phyloP scores from a whole-genome alignment of 2,888 invertebrate genomes.

The Himalopsyche japonica region DNA sequence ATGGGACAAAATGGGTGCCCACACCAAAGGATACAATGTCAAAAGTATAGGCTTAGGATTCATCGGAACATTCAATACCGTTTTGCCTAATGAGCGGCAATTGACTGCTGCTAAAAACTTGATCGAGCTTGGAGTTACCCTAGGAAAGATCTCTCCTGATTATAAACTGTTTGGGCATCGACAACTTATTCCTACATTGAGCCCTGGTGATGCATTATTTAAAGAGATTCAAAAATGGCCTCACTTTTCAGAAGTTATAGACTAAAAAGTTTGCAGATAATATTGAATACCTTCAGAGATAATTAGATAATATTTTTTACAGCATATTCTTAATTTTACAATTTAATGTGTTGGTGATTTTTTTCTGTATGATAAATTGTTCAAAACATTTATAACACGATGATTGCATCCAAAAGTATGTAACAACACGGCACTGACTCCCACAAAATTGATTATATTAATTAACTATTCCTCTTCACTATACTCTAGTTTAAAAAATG shows the following conservation, averaged over 20 bases:
- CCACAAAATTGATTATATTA: too few relatives aligned
- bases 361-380: too few relatives aligned
- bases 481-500: too few relatives aligned
- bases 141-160: constrained; percentile 63
- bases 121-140: constrained; percentile 64
- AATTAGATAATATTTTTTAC: too few relatives aligned
- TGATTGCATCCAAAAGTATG: too few relatives aligned
- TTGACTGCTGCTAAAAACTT: constrained; percentile 65
- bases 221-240: constrained; percentile 70
- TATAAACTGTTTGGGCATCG: constrained; percentile 72
- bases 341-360: too few relatives aligned
- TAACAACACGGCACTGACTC: too few relatives aligned
- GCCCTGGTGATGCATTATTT: constrained; percentile 69
- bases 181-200: constrained; percentile 67
- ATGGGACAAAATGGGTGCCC: constrained; percentile 74
- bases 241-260: constrained; percentile 52
- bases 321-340: too few relatives aligned
- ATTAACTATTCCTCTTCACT: too few relatives aligned
- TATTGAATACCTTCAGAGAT: too few relatives aligned
- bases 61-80: constrained; percentile 69
- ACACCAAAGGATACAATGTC: constrained; percentile 68
- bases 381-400: too few relatives aligned
- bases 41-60: constrained; percentile 72
- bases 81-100: constrained; percentile 58
- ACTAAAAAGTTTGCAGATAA: too few relatives aligned